phyloP scores from a whole-genome alignment of 2,113 vertebrate genomes.

The Atrichornis clamosus region DNA sequence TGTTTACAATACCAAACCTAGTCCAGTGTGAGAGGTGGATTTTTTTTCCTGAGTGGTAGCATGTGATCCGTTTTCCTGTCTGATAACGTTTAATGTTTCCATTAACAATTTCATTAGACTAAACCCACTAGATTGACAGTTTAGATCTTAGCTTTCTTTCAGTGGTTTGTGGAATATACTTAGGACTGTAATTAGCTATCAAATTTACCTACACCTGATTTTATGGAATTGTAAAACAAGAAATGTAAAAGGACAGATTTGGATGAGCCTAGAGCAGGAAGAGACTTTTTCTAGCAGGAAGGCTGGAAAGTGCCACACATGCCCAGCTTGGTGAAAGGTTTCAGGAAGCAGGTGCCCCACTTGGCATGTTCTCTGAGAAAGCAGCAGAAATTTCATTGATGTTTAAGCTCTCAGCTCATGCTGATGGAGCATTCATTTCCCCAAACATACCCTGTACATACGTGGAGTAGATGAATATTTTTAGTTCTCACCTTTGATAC shows the following conservation, averaged over 20 bases:
- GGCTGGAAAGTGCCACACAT: background rate
- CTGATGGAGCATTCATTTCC: background rate
- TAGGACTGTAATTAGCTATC: background rate
- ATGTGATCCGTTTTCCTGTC: background rate
- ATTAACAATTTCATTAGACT: background rate
- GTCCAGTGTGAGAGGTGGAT: background rate
- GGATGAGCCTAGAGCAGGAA: background rate
- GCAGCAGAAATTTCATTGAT: background rate
- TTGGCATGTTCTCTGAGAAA: background rate
- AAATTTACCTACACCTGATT: background rate
- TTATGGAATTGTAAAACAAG: background rate
- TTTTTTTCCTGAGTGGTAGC: background rate
- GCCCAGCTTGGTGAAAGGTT: constrained; percentile 2
- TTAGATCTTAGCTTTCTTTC: background rate
- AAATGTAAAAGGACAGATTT: background rate
- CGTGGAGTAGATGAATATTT: background rate
- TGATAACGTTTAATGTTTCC: background rate
- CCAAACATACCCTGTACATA: background rate
- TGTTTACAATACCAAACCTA: background rate
- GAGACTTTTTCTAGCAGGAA: background rate
- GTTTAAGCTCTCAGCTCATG: background rate
- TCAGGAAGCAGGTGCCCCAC: constrained; percentile 26
- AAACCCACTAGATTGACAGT: background rate
- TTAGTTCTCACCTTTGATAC: background rate
- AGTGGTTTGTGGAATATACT: background rate